A percentile compares a stretch with the other conserved stretches of the same genome.
Conservation (phyloP, 64 coral and sea anemone species). For the Trachythela sp. region DNA sequence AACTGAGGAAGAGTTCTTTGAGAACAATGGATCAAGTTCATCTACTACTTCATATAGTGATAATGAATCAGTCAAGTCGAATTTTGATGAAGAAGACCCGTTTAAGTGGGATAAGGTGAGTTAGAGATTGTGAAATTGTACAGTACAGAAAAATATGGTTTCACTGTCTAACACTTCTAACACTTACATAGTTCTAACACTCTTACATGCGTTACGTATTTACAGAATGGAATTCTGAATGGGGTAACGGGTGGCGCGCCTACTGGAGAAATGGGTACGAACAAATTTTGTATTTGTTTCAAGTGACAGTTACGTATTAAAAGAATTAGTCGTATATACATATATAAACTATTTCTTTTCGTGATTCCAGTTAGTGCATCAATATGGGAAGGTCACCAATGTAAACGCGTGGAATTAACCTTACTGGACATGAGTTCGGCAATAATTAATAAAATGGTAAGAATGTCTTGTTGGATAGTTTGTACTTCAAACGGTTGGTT, state of each 20-base stretch:
- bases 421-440: conserved; percentile 86
- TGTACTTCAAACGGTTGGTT: not conserved
- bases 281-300: not conserved
- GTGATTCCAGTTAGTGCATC: conserved; percentile 75
- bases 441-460: conserved; percentile 91
- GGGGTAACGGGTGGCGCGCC: not conserved
- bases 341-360: not conserved
- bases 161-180: too few species aligned
- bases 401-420: conserved; percentile 79
- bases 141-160: too few species aligned
- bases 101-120: conserved; percentile 16
- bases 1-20: conserved; percentile 21
- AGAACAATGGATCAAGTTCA: conserved; percentile 14
- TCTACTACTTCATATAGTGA: conserved; percentile 12
- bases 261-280: conserved; percentile 19
- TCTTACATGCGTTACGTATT: not conserved
- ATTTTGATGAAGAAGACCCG: conserved; percentile 21
- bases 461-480: not conserved
- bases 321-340: not conserved
- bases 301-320: too few species aligned
- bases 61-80: conserved; percentile 22
- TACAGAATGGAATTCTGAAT: conserved; percentile 7
- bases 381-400: conserved; percentile 88
- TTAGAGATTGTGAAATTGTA: not conserved
- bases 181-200: too few species aligned